Percentiles rank a stretch among this genome's conserved stretches.
phyloP scores from a whole-genome alignment of 1,140 invertebrate genomes.

The Drosophila arizonae region DNA sequence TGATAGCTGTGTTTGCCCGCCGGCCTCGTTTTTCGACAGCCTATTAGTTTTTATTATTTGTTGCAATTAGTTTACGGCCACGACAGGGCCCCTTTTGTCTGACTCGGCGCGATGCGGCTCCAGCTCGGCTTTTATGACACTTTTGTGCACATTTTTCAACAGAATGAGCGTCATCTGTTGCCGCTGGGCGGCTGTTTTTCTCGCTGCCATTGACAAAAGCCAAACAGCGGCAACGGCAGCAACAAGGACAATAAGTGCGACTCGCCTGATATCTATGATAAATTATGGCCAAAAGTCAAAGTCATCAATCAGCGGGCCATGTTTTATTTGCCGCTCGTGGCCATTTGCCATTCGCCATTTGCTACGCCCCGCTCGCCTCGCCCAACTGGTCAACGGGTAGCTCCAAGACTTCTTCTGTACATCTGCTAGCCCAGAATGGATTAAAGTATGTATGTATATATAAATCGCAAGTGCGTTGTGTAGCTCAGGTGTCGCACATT shows the following conservation, averaged over 20 bases:
- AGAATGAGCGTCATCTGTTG: conserved; percentile 76
- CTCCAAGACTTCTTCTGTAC: neutral
- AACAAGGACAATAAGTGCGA: conserved; percentile 35
- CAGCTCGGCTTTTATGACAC: conserved; percentile 66
- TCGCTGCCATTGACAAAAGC: conserved; percentile 41
- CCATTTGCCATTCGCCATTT: conserved; percentile 55
- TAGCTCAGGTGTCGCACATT: conserved; percentile 71
- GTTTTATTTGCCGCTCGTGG: conserved; percentile 73
- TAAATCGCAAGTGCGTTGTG: conserved; percentile 65
- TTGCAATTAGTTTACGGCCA: conserved; percentile 74
- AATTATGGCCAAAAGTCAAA: conserved; percentile 80
- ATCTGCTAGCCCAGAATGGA: conserved; percentile 52
- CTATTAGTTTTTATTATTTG: conserved; percentile 81
- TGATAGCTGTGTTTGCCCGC: conserved; percentile 15
- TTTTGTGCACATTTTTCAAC: conserved; percentile 74
- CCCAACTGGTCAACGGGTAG: too few species aligned
- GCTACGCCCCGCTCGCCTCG: neutral
- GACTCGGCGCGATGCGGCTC: neutral
- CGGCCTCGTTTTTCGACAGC: conserved; percentile 68
- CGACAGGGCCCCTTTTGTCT: conserved; percentile 22
- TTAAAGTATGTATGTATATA: conserved; percentile 44
- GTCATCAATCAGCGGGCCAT: conserved; percentile 75
- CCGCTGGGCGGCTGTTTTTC: conserved; percentile 42
- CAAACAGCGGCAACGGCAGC: conserved; percentile 45
- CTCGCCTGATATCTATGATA: conserved; percentile 72